Evolutionary conservation across 2,113 vertebrate genomes (phyloP), one percentile per base, ranked within the genome.

Genomic region (Nibea albiflora): DNA sequence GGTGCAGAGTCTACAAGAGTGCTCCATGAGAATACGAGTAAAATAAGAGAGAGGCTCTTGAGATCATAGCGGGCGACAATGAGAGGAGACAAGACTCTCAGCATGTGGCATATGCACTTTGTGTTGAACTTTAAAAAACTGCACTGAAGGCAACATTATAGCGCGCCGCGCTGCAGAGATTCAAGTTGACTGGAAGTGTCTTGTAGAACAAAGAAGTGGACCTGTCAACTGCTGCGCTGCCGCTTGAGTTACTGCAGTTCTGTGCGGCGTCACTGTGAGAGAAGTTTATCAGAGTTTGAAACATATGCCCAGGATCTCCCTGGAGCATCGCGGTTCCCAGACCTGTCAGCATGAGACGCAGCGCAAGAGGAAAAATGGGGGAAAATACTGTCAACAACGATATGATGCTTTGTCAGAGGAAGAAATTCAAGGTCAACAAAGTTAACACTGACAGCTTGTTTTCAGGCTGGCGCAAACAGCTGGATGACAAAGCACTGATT

Each of bases 41-140:
- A 52, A 22, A 75, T 46, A 61, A 31, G 46, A 44, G 67, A 68
- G 67, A 68, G 57, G 49, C 62, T 12, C 39, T 71, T 19, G 31
- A 64, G 35, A 78, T 81, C 47, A 84, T 28, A 60, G 77, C 53
- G 22, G 61, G 57, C 1, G 3, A 68, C 57, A 54, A 77, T 60
- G 52, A 66, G 50, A 54, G 12, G 50, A 83, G 78, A 67, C 53
- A 31, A 42, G 58, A 76, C 19, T 4, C 57, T 49, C 76, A 58
- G 47, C 57, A 61, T 19, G 22, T 67, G 52, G 47, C 35, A 8
- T 64, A 49, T 42, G 56, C 42, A 22, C 39, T 76, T 62, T 57
- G 53, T 61, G 63, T 56, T 66, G 1, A 64, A 47, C 19, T n/a
- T 31, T 46, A 7, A 11, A 26, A 4, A 73, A 49, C 4, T 39